These are phyloP conservation scores for Talpa occidentalis DNA, from an alignment of 2,113 vertebrate genomes.

Conservation along the genomic window DNA sequence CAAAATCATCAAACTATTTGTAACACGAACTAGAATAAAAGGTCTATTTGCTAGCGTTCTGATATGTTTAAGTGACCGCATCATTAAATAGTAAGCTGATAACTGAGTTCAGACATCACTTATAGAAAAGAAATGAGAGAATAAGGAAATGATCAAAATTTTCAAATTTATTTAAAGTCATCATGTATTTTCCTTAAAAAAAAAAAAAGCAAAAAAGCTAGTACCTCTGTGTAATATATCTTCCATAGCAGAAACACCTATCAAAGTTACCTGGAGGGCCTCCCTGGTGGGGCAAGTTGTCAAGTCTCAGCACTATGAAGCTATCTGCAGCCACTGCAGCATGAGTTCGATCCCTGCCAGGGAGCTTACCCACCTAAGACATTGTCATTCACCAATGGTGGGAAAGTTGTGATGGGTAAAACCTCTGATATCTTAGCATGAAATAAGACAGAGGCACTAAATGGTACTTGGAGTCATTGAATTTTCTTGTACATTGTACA, in stretches of 20 bases:
- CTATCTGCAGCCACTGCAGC: too few species aligned
- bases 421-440: background rate
- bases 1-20: background rate
- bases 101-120: background rate
- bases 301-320: too few species aligned
- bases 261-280: background rate
- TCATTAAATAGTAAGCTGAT: constrained; percentile 23
- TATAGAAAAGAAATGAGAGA: constrained; percentile 30
- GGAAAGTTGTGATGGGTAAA: background rate
- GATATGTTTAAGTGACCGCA: background rate
- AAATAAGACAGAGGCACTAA: background rate
- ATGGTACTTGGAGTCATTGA: rapidly evolving
- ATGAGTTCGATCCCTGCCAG: too few species aligned
- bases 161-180: background rate
- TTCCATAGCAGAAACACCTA: background rate
- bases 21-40: background rate
- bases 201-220: background rate
- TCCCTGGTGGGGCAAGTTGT: too few species aligned
- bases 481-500: background rate
- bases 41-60: background rate
- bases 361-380: too few species aligned
- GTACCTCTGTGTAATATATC: background rate
- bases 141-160: background rate
- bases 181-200: background rate
- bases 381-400: background rate